Conservation (phyloP, 2,797 vertebrate genomes). For the Poecile montanus region DNA sequence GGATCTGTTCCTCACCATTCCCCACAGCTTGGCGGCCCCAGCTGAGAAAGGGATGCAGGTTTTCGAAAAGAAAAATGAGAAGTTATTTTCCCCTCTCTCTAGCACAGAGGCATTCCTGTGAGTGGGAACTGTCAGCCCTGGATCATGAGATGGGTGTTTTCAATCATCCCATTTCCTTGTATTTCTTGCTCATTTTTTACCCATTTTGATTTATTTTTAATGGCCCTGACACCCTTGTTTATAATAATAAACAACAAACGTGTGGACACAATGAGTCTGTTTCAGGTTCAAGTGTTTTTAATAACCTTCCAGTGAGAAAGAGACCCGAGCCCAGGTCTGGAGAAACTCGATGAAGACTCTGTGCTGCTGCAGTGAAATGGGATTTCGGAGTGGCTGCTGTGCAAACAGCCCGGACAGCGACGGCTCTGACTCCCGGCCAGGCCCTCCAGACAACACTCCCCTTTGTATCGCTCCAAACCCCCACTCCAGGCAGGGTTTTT, state of each 20-base stretch:
- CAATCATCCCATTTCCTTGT: constrained; percentile 36
- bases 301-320: constrained; percentile 43
- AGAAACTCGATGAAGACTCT: constrained; percentile 49
- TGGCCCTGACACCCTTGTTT: constrained; percentile 58
- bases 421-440: constrained; percentile 12
- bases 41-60: neutral
- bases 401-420: constrained; percentile 26
- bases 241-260: constrained; percentile 61
- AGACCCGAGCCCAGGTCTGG: constrained; percentile 10
- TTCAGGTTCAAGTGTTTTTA: constrained; percentile 66
- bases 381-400: constrained; percentile 34
- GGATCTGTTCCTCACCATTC: neutral
- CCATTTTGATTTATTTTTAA: constrained; percentile 52
- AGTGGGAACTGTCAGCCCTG: neutral
- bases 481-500: neutral
- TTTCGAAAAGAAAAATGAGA: neutral
- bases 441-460: constrained; percentile 1
- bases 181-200: constrained; percentile 47
- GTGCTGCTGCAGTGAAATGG: constrained; percentile 39
- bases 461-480: neutral
- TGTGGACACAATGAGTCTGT: constrained; percentile 55
- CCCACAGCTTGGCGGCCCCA: neutral
- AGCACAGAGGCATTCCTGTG: neutral
- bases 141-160: constrained; percentile 42
- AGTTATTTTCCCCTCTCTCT: neutral